Evolutionary conservation across 2,888 invertebrate species (phyloP).

Genomic region (Thereva nobilitata): DNA sequence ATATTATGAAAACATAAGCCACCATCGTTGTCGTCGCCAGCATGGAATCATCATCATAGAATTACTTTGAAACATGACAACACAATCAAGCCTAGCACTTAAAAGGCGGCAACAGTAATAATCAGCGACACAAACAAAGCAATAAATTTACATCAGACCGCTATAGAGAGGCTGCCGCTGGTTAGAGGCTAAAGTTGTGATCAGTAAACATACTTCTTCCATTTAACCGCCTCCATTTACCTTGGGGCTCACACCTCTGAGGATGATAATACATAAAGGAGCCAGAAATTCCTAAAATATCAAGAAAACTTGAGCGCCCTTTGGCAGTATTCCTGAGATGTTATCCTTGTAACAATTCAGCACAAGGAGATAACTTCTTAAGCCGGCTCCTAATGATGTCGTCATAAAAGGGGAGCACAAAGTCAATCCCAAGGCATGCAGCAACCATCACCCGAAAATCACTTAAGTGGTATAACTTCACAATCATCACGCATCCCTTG

Average conservation of each 20-base stretch:
- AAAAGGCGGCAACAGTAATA: too few relatives aligned
- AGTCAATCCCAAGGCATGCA: slow-evolving; percentile 35
- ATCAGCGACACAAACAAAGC: slow-evolving; percentile 9
- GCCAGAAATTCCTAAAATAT: slow-evolving; percentile 19
- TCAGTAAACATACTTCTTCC: slow-evolving; percentile 25
- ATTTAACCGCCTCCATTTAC: slow-evolving; percentile 20
- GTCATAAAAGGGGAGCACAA: slow-evolving; percentile 29
- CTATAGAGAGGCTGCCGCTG: not conserved
- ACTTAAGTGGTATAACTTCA: slow-evolving; percentile 37
- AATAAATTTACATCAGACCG: slow-evolving; percentile 18
- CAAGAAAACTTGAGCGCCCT: slow-evolving; percentile 35
- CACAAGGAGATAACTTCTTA: slow-evolving; percentile 36
- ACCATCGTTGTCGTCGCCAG: too few relatives aligned
- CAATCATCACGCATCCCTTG: slow-evolving; percentile 33
- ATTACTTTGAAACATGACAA: too few relatives aligned
- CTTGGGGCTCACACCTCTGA: slow-evolving; percentile 11
- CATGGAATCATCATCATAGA: too few relatives aligned
- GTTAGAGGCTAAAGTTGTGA: not conserved
- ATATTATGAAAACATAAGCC: too few relatives aligned
- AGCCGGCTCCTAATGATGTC: slow-evolving; percentile 36
- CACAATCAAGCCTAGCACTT: too few relatives aligned
- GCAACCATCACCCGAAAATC: slow-evolving; percentile 34
- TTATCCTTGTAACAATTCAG: slow-evolving; percentile 38
- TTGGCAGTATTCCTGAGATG: slow-evolving; percentile 34
- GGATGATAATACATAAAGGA: slow-evolving; percentile 24